Evolutionary conservation across 1,140 invertebrate genomes (phyloP).

Genomic region (Formica selysi): DNA sequence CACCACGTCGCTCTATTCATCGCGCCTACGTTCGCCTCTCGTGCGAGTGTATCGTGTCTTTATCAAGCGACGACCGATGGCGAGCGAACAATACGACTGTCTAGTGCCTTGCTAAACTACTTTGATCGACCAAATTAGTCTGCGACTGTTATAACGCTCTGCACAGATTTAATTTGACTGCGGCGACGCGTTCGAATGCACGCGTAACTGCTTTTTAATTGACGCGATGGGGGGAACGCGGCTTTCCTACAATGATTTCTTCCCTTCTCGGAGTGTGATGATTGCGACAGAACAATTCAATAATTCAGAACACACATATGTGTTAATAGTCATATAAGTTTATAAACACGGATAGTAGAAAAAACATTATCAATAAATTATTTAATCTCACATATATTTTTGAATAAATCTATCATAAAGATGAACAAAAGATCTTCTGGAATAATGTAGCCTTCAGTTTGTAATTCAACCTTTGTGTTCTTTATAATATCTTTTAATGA

Average conservation of each 20-base stretch:
- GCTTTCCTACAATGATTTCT: conserved; percentile 5
- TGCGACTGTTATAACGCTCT: conserved; percentile 18
- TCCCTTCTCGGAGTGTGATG: not conserved
- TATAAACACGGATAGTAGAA: not conserved
- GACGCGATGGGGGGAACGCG: not conserved
- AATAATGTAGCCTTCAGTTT: not conserved
- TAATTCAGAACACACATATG: not conserved
- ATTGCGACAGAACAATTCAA: not conserved
- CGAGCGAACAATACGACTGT: conserved; percentile 27
- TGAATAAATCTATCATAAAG: not conserved
- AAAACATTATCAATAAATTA: not conserved
- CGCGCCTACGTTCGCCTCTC: not conserved
- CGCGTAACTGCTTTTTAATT: conserved; percentile 53
- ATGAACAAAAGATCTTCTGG: not conserved
- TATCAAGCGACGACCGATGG: conserved; percentile 27
- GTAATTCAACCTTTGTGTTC: not conserved
- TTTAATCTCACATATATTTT: not conserved
- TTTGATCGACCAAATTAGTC: conserved; percentile 58
- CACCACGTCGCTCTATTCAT: conserved; percentile 37
- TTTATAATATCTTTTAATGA: not conserved
- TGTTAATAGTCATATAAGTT: not conserved
- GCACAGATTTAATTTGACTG: conserved; percentile 58
- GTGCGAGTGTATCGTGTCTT: conserved; percentile 29
- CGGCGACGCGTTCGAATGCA: conserved; percentile 10
- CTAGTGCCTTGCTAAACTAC: conserved; percentile 32